Evolutionary conservation across 2,888 invertebrate genomes (phyloP).

Genomic region (Atethmia centrago): DNA sequence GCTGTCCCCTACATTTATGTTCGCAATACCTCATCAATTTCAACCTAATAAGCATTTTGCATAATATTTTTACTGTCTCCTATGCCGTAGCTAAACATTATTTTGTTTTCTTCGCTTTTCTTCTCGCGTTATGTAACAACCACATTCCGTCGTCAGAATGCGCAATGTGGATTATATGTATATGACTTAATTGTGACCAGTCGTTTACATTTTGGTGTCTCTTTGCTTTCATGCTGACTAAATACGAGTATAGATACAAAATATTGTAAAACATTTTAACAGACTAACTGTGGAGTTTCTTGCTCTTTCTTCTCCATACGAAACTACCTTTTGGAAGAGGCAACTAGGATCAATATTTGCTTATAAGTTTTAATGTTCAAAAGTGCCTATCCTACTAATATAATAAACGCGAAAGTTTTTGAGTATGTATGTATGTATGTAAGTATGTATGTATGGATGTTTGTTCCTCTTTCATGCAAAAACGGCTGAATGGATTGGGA

Average conservation of each 20-base stretch:
- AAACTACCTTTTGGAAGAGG: background rate
- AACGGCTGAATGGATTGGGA: no score
- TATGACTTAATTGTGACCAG: background rate
- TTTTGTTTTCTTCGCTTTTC: background rate
- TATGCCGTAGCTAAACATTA: background rate
- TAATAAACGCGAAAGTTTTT: no score
- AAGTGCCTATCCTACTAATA: no score
- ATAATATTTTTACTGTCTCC: constrained; percentile 3
- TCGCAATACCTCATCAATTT: no score
- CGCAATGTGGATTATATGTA: background rate
- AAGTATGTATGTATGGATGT: no score
- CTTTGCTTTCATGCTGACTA: background rate
- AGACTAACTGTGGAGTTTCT: background rate
- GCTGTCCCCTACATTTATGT: no score
- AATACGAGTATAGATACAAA: background rate
- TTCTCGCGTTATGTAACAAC: background rate
- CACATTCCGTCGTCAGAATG: constrained; percentile 3
- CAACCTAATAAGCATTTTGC: no score
- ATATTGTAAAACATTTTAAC: background rate
- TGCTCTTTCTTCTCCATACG: background rate
- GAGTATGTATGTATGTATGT: no score
- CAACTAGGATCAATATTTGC: no score
- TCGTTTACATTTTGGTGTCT: background rate
- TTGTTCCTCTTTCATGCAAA: no score
- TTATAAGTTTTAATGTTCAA: no score